Percentiles rank a stretch among this genome's conserved stretches.
These are phyloP conservation scores for Agelastica alni DNA, from an alignment of 2,888 invertebrate genomes.

Conservation along the genomic window DNA sequence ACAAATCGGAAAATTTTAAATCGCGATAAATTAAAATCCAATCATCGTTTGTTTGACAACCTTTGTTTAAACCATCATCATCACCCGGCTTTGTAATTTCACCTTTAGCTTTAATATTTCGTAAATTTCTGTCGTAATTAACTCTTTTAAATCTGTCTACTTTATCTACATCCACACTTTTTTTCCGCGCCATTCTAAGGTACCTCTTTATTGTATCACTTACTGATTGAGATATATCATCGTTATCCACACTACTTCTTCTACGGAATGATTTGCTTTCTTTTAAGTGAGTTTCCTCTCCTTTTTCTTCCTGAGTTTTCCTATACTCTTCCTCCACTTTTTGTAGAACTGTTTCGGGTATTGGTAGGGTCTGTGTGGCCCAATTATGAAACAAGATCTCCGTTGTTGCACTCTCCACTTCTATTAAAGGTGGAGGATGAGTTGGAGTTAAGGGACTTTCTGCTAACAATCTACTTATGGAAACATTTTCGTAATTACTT, in stretches of 20 bases:
- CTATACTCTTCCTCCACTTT: conserved; percentile 58
- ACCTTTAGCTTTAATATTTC: conserved; percentile 80
- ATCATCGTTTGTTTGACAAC: conserved; percentile 76
- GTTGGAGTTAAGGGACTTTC: conserved; percentile 11
- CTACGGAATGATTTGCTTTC: conserved; percentile 58
- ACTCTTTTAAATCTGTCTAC: conserved; percentile 83
- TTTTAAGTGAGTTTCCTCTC: conserved; percentile 46
- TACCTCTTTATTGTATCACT: conserved; percentile 87
- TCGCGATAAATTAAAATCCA: conserved; percentile 69
- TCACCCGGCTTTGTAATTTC: conserved; percentile 76
- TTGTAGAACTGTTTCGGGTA: conserved; percentile 62
- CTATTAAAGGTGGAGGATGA: conserved; percentile 68
- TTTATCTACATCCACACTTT: conserved; percentile 80
- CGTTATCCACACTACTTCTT: conserved; percentile 80
- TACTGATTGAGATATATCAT: conserved; percentile 84
- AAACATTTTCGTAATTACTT: conserved; percentile 30
- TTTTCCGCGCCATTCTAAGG: conserved; percentile 84
- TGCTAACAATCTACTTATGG: background rate
- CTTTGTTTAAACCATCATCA: conserved; percentile 76
- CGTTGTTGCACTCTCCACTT: conserved; percentile 63
- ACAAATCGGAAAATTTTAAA: conserved; percentile 55
- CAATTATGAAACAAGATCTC: conserved; percentile 56
- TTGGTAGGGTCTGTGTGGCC: conserved; percentile 67
- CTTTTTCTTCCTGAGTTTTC: conserved; percentile 55
- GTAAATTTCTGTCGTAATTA: conserved; percentile 82